phyloP scores from a whole-genome alignment of 2,797 vertebrate genomes.

The Ctenopoma kingsleyae region DNA sequence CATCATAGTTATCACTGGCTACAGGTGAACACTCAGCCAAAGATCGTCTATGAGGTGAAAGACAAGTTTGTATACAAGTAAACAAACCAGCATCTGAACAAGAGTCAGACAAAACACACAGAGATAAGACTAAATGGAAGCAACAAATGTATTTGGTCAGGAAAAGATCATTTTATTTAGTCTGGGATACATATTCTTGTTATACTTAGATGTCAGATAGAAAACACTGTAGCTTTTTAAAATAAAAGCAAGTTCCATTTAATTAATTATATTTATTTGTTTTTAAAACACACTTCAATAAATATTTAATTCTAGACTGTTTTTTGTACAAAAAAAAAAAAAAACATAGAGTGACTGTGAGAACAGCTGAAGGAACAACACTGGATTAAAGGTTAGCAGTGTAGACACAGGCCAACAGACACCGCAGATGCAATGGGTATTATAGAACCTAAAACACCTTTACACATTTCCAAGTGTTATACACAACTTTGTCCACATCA shows the following conservation, averaged over 20 bases:
- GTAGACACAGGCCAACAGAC: conserved; percentile 54
- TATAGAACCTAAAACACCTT: conserved; percentile 50
- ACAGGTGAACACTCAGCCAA: neutral
- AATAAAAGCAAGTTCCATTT: conserved; percentile 95
- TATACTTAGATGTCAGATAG: conserved; percentile 90
- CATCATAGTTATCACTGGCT: no score
- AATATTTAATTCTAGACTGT: conserved; percentile 77
- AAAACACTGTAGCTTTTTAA: conserved; percentile 96
- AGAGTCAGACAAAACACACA: no score
- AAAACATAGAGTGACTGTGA: conserved; percentile 70
- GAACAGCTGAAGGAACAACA: conserved; percentile 62
- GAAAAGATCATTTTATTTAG: conserved; percentile 86
- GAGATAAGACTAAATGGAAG: conserved; percentile 2
- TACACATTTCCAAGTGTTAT: conserved; percentile 50
- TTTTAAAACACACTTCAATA: conserved; percentile 87
- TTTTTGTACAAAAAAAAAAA: conserved; percentile 79
- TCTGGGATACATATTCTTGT: conserved; percentile 79
- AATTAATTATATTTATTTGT: conserved; percentile 74
- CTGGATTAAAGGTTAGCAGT: conserved; percentile 69
- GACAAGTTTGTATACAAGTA: neutral
- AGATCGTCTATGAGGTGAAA: neutral
- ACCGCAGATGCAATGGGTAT: conserved; percentile 57
- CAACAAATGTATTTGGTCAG: conserved; percentile 55
- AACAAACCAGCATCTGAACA: neutral
- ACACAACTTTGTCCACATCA: conserved; percentile 62